phyloP scores from a whole-genome alignment of 2,113 vertebrate species.

The Ornithorhynchus anatinus region DNA sequence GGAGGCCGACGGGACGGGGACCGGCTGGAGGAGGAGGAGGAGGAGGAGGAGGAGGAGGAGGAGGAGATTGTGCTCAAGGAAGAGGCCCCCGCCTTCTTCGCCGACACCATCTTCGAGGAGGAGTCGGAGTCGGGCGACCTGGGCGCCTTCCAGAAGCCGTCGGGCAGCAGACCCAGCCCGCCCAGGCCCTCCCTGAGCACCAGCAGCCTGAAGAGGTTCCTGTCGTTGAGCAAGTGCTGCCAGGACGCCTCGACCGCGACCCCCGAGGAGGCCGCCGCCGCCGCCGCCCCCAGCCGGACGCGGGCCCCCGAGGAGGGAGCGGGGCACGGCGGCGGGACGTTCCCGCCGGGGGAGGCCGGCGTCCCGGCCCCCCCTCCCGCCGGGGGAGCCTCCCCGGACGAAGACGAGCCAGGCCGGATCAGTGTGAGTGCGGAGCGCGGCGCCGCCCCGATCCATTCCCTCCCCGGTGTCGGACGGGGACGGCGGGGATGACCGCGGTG shows the following conservation, averaged over 20 bases:
- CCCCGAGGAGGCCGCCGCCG: not conserved
- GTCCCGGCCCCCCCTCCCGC: not conserved
- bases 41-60: not conserved
- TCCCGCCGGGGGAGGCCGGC: not conserved
- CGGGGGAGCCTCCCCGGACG: not conserved
- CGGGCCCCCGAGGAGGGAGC: not conserved
- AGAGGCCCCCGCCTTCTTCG: not conserved
- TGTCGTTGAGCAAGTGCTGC: constrained; percentile 29
- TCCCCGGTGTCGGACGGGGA: too few species aligned
- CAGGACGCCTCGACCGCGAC: not conserved
- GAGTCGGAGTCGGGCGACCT: not conserved
- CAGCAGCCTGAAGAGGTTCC: constrained; percentile 10
- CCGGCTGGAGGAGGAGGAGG: not conserved
- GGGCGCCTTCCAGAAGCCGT: rapidly evolving
- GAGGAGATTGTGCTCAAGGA: constrained; percentile 24
- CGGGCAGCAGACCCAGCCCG: not conserved
- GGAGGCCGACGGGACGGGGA: not conserved
- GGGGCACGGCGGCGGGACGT: not conserved
- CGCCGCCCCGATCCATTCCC: too few species aligned
- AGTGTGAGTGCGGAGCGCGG: constrained; percentile 27
- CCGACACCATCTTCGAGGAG: too few species aligned
- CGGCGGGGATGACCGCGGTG: too few species aligned
- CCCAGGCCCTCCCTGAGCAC: not conserved
- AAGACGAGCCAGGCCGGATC: not conserved
- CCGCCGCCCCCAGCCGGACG: not conserved